Base-by-base conservation (phyloP, 92 coral and sea anemone genomes). In the Porites evermanni region DNA sequence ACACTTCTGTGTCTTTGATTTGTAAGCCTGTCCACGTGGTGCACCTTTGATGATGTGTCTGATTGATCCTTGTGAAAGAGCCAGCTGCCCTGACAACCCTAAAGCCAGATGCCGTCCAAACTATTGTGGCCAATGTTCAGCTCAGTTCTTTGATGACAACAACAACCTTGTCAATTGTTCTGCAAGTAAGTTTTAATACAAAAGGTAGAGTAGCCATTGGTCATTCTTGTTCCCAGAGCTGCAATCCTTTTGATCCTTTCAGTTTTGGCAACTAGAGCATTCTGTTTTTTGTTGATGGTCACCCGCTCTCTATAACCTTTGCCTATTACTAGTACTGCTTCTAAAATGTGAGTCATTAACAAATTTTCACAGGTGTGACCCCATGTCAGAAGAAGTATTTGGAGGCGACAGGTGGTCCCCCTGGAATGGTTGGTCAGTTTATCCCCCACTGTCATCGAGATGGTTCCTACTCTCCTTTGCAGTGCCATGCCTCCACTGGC, bases 71-170 rank as follows among this genome's bases (percentile, higher is more conserved):
- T 96, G 99, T 77, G 89, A 87, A 66, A 68, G 79, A 8, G 81
- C 93, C 68, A 64, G 90, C 56, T 96, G 99, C 72, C 97, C 97
- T 6, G 94, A 93, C 92, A 87, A 95, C 79, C 99, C 98, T 50
- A 90, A 93, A 73, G 99, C 99, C 59, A 84, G 67, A 19, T 96
- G 98, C 61, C 93, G 95, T 61, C 83, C 95, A 18, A 90, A 91
- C 72, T 93, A 87, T 89, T 96, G 99, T 75, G 99, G 99, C 7
- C 78, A 77, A 16, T 96, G 99, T 73, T 87, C 91, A 11, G 93
- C 95, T 7, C 91, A 93, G 90, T 93, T 93, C 85, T 90, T 91
- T 83, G 95, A 91, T 69, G 88, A 93, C 51, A 58, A 90, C 80
- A 90, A 92, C 65, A 89, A 87, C 23, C 58, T 74, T 56, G 99